phyloP scores from a whole-genome alignment of 2,797 vertebrate genomes.

The Hydrolagus colliei region DNA sequence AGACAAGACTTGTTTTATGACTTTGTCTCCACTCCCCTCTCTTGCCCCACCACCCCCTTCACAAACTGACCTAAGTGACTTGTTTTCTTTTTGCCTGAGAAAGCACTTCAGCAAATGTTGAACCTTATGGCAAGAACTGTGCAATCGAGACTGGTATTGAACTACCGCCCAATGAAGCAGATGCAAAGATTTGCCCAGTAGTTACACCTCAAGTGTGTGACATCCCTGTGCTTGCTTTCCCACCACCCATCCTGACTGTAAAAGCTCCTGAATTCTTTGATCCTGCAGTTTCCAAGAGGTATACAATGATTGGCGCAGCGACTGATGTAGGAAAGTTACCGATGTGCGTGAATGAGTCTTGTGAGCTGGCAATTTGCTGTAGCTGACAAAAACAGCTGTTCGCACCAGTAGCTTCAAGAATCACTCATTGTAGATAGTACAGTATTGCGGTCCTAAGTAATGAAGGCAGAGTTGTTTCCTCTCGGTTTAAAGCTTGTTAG shows the following conservation, averaged over 20 bases:
- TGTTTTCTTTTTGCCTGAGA: neutral
- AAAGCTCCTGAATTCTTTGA: conserved; percentile 39
- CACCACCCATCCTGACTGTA: conserved; percentile 29
- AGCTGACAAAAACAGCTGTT: too few species aligned
- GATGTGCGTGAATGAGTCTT: neutral
- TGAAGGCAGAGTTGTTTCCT: too few species aligned
- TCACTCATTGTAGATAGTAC: too few species aligned
- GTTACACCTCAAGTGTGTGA: conserved; percentile 34
- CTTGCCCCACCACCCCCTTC: too few species aligned
- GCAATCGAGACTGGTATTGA: too few species aligned
- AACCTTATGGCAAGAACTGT: neutral
- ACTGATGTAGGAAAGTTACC: neutral
- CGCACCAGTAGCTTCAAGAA: too few species aligned
- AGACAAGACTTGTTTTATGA: too few species aligned
- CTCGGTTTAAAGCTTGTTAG: too few species aligned
- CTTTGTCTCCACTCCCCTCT: too few species aligned
- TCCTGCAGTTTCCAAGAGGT: neutral
- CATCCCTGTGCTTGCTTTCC: conserved; percentile 33
- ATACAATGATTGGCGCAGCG: neutral
- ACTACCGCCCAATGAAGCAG: neutral
- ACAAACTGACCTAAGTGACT: neutral
- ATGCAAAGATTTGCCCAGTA: conserved; percentile 30
- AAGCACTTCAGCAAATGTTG: neutral
- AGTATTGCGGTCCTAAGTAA: too few species aligned
- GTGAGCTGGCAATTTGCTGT: too few species aligned